Percentiles rank a stretch among this genome's conserved stretches.
Conservation (phyloP, 2,113 vertebrate species). For the Aspidoscelis tigris region DNA sequence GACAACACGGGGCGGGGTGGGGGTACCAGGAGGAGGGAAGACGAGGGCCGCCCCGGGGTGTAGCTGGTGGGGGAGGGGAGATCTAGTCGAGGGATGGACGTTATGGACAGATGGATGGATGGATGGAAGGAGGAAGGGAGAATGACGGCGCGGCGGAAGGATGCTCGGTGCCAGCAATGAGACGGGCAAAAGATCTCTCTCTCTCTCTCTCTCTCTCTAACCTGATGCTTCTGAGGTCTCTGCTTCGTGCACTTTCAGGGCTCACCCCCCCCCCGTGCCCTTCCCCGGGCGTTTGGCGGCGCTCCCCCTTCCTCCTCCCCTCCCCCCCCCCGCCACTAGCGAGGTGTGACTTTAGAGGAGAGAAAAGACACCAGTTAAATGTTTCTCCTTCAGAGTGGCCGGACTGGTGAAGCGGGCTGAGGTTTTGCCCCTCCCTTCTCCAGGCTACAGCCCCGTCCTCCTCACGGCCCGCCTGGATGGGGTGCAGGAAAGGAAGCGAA, state of each 20-base stretch:
- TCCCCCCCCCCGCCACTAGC: not conserved
- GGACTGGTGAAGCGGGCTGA: no score
- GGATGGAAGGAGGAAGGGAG: not conserved
- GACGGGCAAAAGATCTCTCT: not conserved
- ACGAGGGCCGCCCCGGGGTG: not conserved
- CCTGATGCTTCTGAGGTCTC: not conserved
- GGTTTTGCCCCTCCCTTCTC: not conserved
- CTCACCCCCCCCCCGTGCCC: no score
- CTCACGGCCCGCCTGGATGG: not conserved
- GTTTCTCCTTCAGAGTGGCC: not conserved
- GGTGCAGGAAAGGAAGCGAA: not conserved
- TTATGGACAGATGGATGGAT: not conserved
- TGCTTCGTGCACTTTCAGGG: not conserved
- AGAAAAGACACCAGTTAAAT: not conserved
- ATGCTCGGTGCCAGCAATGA: not conserved
- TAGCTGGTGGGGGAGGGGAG: not conserved
- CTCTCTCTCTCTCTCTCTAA: not conserved
- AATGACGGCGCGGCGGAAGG: not conserved
- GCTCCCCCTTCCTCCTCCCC: no score
- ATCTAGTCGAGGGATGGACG: no score
- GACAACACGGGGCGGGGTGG: not conserved
- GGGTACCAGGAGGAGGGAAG: not conserved
- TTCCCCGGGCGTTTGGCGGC: not conserved
- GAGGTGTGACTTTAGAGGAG: not conserved
- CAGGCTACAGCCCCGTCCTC: not conserved